Conservation (phyloP, 1,140 invertebrate genomes). For the Eueides isabella region DNA sequence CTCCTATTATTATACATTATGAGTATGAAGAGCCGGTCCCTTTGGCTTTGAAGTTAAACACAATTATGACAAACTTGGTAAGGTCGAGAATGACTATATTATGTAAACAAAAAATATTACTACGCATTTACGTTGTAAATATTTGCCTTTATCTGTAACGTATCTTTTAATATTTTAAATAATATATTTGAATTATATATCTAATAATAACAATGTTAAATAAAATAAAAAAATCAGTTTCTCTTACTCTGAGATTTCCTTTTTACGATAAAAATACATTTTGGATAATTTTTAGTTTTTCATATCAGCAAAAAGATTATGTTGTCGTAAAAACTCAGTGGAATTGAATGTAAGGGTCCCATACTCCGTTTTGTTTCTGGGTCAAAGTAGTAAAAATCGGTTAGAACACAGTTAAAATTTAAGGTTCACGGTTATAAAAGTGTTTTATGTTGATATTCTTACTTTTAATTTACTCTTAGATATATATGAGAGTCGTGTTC, state of each 20-base stretch:
- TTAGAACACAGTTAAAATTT: conserved; percentile 8
- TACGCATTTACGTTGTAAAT: neutral
- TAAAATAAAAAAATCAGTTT: too few species aligned
- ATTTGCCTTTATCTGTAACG: neutral
- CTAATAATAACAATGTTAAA: too few species aligned
- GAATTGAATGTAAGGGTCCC: conserved; percentile 3
- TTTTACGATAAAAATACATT: neutral
- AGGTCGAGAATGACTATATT: conserved; percentile 11
- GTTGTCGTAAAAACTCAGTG: neutral
- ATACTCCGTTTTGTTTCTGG: neutral
- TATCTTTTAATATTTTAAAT: too few species aligned
- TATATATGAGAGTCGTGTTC: neutral
- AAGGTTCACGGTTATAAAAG: neutral
- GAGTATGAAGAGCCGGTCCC: conserved; percentile 16
- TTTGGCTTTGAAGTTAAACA: conserved; percentile 35
- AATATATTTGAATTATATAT: too few species aligned
- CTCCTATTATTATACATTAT: conserved; percentile 30
- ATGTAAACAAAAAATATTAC: neutral
- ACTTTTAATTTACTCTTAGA: neutral
- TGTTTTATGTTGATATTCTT: neutral
- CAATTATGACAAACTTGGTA: conserved; percentile 36
- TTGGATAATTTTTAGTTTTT: neutral
- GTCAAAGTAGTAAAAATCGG: conserved; percentile 12
- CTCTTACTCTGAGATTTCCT: neutral
- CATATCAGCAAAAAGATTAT: conserved; percentile 1